A percentile compares a stretch with the other conserved stretches of the same genome.
Evolutionary conservation across 2,797 vertebrate genomes (phyloP).

Genomic region (Pachyuromys duprasi): DNA sequence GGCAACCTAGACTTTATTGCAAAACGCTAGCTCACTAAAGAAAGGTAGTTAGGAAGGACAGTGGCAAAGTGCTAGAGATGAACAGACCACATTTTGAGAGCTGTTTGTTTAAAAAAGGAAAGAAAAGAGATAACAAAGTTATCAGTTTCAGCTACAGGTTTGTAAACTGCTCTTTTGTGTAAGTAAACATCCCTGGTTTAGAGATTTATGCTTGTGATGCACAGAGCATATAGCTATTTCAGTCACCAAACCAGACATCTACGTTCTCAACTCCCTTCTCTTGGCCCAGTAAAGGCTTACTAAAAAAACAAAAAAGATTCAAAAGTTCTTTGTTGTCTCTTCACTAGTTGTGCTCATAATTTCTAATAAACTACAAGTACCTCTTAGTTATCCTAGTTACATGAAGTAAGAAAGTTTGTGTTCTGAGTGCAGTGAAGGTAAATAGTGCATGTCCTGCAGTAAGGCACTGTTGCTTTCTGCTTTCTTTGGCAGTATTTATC

Average conservation of each 20-base stretch:
- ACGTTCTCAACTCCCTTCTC: not conserved
- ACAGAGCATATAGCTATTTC: not conserved
- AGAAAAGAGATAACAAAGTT: constrained; percentile 7
- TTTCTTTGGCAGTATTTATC: not conserved
- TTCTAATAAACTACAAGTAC: constrained; percentile 2
- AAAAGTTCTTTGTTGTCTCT: constrained; percentile 8
- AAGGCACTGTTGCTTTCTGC: not conserved
- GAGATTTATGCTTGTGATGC: not conserved
- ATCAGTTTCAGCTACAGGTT: not conserved
- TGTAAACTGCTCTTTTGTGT: constrained; percentile 3
- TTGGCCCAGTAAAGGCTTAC: not conserved
- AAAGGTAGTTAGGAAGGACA: not conserved
- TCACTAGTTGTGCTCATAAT: not conserved
- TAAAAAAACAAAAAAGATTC: not conserved
- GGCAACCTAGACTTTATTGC: not conserved
- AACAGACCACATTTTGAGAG: not conserved
- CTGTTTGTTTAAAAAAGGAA: constrained; percentile 25
- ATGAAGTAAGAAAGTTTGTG: not conserved
- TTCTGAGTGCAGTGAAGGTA: not conserved
- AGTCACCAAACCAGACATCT: not conserved
- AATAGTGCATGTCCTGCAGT: not conserved
- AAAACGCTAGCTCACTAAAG: not conserved
- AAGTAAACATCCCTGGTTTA: constrained; percentile 34
- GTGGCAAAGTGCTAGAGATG: not conserved
- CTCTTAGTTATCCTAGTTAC: not conserved